Conservation (phyloP, 2,797 vertebrate species). For the Prunella strophiata region DNA sequence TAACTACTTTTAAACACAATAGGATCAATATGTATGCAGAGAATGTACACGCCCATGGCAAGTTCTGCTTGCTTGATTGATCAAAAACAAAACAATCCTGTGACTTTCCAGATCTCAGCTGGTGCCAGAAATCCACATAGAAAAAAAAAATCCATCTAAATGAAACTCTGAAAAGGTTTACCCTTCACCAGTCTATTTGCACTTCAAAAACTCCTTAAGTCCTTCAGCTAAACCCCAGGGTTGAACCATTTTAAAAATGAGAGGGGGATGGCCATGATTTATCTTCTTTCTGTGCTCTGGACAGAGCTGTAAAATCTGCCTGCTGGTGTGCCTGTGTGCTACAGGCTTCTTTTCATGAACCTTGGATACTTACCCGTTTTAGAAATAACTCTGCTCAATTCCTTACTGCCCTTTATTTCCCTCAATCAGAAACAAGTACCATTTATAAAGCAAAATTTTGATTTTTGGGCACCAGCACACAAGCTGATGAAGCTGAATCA, state of each 20-base stretch:
- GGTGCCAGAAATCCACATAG: conserved; percentile 79
- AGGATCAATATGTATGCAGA: conserved; percentile 73
- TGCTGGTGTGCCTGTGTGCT: conserved; percentile 17
- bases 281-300: conserved; percentile 80
- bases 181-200: conserved; percentile 81
- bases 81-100: conserved; percentile 80
- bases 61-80: conserved; percentile 78
- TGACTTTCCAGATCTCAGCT: conserved; percentile 77
- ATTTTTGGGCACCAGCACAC: background rate
- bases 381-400: conserved; percentile 24
- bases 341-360: background rate
- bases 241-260: conserved; percentile 80
- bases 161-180: conserved; percentile 81
- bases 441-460: conserved; percentile 13
- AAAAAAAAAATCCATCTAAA: conserved; percentile 79
- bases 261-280: conserved; percentile 77
- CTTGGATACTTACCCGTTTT: conserved; percentile 19
- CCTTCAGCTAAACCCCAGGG: conserved; percentile 80
- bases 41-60: conserved; percentile 72
- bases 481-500: conserved; percentile 6
- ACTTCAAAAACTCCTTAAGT: conserved; percentile 82
- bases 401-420: background rate
- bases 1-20: conserved; percentile 77
- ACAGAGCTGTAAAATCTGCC: conserved; percentile 75
- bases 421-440: background rate